phyloP scores from a whole-genome alignment of 2,113 vertebrate genomes.

The Rynchops niger region DNA sequence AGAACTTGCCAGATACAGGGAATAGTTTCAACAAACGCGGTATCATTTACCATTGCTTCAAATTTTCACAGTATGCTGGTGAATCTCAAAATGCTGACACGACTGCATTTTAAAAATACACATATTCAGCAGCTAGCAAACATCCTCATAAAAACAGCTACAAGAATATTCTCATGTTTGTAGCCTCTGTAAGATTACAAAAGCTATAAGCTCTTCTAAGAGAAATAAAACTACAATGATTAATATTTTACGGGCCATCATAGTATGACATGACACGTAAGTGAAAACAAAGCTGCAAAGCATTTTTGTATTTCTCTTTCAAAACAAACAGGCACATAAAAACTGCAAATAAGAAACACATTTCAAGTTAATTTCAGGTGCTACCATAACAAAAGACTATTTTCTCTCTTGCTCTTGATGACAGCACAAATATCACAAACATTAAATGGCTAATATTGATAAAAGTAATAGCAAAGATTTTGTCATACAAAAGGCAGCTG shows the following conservation, averaged over 20 bases:
- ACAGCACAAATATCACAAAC: background rate
- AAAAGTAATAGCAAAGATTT: background rate
- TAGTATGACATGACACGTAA: background rate
- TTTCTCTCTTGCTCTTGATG: background rate
- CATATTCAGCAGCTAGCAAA: background rate
- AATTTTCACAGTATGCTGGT: background rate
- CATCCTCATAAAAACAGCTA: background rate
- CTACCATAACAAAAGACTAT: background rate
- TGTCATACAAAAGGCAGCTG: background rate
- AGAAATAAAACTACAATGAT: background rate
- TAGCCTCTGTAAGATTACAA: background rate
- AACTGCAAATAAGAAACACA: background rate
- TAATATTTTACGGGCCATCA: background rate
- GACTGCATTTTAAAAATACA: background rate
- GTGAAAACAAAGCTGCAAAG: background rate
- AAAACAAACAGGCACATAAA: background rate
- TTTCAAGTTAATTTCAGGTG: background rate
- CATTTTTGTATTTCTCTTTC: background rate
- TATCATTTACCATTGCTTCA: background rate
- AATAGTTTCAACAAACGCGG: background rate
- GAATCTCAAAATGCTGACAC: background rate
- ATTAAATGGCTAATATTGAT: background rate
- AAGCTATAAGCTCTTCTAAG: background rate
- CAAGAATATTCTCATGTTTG: background rate
- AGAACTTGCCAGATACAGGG: background rate